Conservation (phyloP, 2,113 vertebrate species). For the Leptodactylus fuscus region DNA sequence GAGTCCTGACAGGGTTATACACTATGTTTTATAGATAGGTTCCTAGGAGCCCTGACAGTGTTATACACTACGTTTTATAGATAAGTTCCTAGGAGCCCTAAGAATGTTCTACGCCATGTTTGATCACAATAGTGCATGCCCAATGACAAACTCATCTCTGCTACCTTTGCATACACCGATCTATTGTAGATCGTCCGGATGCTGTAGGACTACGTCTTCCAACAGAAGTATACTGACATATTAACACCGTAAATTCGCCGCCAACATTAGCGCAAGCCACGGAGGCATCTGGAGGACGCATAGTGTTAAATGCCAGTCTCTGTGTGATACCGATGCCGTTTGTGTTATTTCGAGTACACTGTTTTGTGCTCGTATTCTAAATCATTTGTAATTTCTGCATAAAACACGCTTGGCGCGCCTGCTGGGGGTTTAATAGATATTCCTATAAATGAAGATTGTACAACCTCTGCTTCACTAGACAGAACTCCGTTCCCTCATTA, state of each 20-base stretch:
- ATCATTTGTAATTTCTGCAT: conserved; percentile 42
- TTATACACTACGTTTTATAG: too few species aligned
- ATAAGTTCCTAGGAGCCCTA: too few species aligned
- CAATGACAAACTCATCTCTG: neutral
- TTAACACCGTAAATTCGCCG: neutral
- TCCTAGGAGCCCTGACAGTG: too few species aligned
- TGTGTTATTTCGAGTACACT: conserved; percentile 13
- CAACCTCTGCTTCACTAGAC: conserved; percentile 23
- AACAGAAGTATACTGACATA: neutral
- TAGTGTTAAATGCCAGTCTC: neutral
- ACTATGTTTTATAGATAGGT: too few species aligned
- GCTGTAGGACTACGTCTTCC: neutral
- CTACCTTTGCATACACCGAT: neutral
- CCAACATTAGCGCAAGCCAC: neutral
- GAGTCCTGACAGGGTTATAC: too few species aligned
- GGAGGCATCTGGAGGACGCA: neutral
- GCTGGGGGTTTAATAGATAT: conserved; percentile 50
- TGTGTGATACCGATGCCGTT: neutral
- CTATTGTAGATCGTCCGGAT: neutral
- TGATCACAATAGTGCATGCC: neutral
- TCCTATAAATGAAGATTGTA: conserved; percentile 46
- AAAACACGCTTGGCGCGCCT: conserved; percentile 2
- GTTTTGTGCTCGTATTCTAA: conserved; percentile 1
- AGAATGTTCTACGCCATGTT: too few species aligned
- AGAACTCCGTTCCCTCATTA: conserved; percentile 37